Conservation (phyloP, 2,797 vertebrate genomes). For the Sebastes hubbsi region DNA sequence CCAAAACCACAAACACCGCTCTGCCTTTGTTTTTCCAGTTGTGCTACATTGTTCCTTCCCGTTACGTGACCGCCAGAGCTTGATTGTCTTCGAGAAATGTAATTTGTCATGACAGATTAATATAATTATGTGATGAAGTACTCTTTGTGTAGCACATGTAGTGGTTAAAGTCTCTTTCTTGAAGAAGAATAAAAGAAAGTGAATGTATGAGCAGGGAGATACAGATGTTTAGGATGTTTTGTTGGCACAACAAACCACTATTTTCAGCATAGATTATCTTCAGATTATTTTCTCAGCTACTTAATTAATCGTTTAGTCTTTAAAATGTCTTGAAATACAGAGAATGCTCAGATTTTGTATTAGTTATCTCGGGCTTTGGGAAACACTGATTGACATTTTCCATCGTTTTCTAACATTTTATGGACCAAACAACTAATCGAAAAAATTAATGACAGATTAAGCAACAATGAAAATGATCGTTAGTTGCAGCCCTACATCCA, state of each 20-base stretch:
- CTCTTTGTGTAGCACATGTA: neutral
- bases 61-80: neutral
- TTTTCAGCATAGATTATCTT: neutral
- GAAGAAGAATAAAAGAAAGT: neutral
- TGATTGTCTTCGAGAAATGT: neutral
- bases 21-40: slow-evolving; percentile 6
- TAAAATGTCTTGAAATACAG: neutral
- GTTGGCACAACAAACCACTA: neutral
- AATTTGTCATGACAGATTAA: neutral
- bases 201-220: neutral
- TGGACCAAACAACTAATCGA: too few species aligned
- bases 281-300: neutral
- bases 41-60: neutral
- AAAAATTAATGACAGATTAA: too few species aligned
- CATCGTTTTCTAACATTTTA: too few species aligned
- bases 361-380: neutral
- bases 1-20: neutral
- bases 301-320: neutral
- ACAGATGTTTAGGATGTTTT: neutral
- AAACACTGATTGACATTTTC: neutral
- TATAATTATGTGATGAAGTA: neutral
- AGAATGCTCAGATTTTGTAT: neutral
- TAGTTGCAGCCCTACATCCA: too few species aligned
- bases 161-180: neutral
- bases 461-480: too few species aligned